Percentiles rank a stretch among this genome's conserved stretches.
Evolutionary conservation across 2,888 invertebrate genomes (phyloP).

Genomic region (Amiota mariae): DNA sequence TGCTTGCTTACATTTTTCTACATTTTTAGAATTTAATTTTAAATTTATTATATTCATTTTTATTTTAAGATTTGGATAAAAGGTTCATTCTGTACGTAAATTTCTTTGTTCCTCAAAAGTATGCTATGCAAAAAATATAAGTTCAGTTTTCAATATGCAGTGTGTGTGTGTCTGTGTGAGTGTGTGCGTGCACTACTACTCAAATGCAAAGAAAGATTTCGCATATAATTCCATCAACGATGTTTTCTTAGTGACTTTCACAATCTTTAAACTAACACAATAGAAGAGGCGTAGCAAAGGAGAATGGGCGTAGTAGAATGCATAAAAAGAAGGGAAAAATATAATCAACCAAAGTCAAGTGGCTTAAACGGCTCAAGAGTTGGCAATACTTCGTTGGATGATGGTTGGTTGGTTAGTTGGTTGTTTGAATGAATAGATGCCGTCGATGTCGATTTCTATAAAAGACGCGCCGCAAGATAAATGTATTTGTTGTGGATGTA

Average conservation of each 20-base stretch:
- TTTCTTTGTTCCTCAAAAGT: no score
- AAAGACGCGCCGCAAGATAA: slow-evolving; percentile 44
- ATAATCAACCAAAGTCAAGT: slow-evolving; percentile 59
- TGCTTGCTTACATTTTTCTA: no score
- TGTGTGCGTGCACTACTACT: not conserved
- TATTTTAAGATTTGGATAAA: no score
- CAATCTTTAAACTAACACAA: slow-evolving; percentile 62
- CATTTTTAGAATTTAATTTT: no score
- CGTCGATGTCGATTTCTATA: slow-evolving; percentile 43
- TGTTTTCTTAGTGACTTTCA: slow-evolving; percentile 13
- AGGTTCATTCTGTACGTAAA: no score
- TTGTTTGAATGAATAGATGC: slow-evolving; percentile 26
- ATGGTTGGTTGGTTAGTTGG: slow-evolving; percentile 34
- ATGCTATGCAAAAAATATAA: no score
- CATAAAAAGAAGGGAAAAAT: slow-evolving; percentile 13
- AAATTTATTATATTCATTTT: no score
- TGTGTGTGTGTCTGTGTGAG: no score
- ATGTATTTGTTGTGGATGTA: slow-evolving; percentile 60
- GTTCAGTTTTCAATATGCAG: no score
- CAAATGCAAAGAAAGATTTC: slow-evolving; percentile 2
- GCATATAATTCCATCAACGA: slow-evolving; percentile 58
- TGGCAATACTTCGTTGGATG: not conserved
- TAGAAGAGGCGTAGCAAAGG: slow-evolving; percentile 31
- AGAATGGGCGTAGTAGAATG: not conserved
- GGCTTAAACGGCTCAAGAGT: slow-evolving; percentile 65